Conservation (phyloP, 2,797 vertebrate genomes). For the Nannoperca obscura region DNA sequence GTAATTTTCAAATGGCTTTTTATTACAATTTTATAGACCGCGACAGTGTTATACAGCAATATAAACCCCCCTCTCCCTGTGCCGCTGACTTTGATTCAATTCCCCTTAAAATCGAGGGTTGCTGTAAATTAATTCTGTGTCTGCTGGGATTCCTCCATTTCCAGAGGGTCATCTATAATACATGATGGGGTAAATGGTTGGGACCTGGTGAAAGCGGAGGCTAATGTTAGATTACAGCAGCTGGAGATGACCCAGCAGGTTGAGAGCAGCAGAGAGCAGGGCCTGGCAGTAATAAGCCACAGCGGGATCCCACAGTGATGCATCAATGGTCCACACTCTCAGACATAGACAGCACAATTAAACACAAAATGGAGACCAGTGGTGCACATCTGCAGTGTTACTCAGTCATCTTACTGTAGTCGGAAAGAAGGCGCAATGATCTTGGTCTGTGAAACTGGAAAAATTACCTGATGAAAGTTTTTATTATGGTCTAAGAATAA, state of each 20-base stretch:
- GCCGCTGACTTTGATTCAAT: slow-evolving; percentile 75
- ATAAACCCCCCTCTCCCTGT: slow-evolving; percentile 47
- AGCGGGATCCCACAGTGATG: slow-evolving; percentile 71
- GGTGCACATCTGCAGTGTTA: slow-evolving; percentile 48
- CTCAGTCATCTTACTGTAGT: slow-evolving; percentile 38
- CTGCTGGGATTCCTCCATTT: slow-evolving; percentile 75
- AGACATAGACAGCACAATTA: slow-evolving; percentile 73
- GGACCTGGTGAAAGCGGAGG: slow-evolving; percentile 68
- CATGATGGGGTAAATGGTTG: slow-evolving; percentile 79
- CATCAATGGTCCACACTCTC: slow-evolving; percentile 63
- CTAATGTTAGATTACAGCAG: slow-evolving; percentile 78
- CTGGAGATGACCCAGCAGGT: slow-evolving; percentile 78
- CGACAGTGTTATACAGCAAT: slow-evolving; percentile 73
- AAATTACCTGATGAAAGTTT: slow-evolving; percentile 28
- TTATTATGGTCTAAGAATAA: slow-evolving; percentile 29
- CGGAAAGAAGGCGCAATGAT: slow-evolving; percentile 30
- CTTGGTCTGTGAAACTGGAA: slow-evolving; percentile 26
- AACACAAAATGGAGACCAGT: slow-evolving; percentile 63
- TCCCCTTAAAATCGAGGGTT: slow-evolving; percentile 67
- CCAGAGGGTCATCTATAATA: slow-evolving; percentile 79
- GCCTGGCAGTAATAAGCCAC: slow-evolving; percentile 79
- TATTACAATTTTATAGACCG: slow-evolving; percentile 81
- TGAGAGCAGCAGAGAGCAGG: slow-evolving; percentile 60
- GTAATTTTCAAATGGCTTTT: slow-evolving; percentile 79
- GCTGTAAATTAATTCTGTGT: slow-evolving; percentile 78